Evolutionary conservation across 2,113 vertebrate genomes (phyloP), one percentile per base, ranked within the genome.

Genomic region (Calypte anna): DNA sequence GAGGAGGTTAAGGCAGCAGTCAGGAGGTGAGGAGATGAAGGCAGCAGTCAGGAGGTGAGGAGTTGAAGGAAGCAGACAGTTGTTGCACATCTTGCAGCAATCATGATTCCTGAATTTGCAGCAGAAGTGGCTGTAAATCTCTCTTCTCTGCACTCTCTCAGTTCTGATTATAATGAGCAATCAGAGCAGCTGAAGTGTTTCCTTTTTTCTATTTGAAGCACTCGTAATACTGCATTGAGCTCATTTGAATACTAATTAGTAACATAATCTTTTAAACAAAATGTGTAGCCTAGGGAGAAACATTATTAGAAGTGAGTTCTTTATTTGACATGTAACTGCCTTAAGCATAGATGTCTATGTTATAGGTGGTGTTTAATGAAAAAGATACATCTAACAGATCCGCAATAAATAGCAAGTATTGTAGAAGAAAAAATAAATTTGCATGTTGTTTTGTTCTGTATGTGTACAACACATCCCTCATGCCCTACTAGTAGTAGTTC

Each of bases 101-200:
- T 54, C 5, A 1, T 16, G 48, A 78, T 77, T 80, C 54, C 66
- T 70, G 66, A 92, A 61, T 90, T 84, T 84, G 51, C 79, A 70
- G 57, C 55, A 7, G 2, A 93, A 93, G 83, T 80, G 82, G 51
- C 46, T 90, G 82, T 88, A 78, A 91, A 83, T 87, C 5, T 2
- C 46, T 79, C 72, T 75, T 25, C 53, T 79, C 78, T 80, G 40
- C 75, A 15, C 19, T 80, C 58, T 83, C 84, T 83, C 36, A 79
- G 46, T 33, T 82, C 70, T 93, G 73, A 88, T 94, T 86, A 67
- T 92, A 92, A 94, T 91, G 70, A 86, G 82, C 84, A 90, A 91
- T 89, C 85, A 57, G 54, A 76, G 40, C n/a, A 64, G 48, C 79
- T 94, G 84, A 90, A 96, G 68, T 90, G 75, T 69, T 75, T 54